These are phyloP conservation scores for Orycteropus afer DNA, from an alignment of 2,113 vertebrate genomes.

Conservation along the genomic window DNA sequence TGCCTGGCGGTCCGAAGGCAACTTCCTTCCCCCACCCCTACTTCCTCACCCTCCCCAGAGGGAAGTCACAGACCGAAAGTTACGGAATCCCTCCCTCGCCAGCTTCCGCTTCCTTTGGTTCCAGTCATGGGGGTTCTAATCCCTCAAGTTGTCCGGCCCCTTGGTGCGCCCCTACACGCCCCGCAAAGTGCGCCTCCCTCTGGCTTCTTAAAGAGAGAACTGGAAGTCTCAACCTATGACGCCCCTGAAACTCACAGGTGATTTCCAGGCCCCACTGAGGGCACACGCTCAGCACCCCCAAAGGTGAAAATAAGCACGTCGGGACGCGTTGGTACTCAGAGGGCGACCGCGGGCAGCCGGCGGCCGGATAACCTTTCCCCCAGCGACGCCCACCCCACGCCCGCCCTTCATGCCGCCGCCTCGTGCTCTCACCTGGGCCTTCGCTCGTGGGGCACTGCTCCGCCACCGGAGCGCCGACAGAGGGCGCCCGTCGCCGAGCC, in stretches of 20 bases:
- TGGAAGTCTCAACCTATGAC: not conserved
- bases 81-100: not conserved
- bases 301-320: not conserved
- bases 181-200: not conserved
- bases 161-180: not conserved
- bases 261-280: not conserved
- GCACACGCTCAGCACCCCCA: not conserved
- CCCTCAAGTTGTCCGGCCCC: not conserved
- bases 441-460: not conserved
- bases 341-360: fast-evolving
- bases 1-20: not conserved
- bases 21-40: not conserved
- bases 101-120: not conserved
- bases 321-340: fast-evolving
- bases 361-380: fast-evolving
- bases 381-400: not conserved
- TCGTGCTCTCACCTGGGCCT: fast-evolving
- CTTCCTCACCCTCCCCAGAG: not conserved
- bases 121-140: no score
- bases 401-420: not conserved
- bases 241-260: not conserved
- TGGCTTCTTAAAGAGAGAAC: not conserved
- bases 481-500: not conserved
- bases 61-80: not conserved
- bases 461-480: not conserved